A percentile compares a stretch with the other conserved stretches of the same genome.
These are phyloP conservation scores for Falco punctatus DNA, from an alignment of 2,113 vertebrate species.

Conservation along the genomic window DNA sequence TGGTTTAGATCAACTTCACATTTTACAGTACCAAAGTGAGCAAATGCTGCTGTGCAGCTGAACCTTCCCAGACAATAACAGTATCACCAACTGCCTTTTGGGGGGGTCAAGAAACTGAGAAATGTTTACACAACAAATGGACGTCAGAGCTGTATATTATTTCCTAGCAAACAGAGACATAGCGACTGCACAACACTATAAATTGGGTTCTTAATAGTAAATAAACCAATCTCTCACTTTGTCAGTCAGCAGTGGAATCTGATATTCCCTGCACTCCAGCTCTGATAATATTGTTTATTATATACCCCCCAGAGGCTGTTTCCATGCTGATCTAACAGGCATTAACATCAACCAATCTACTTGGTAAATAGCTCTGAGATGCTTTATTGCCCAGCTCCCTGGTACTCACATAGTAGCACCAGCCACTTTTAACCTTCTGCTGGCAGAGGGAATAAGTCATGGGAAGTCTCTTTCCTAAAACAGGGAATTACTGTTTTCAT, in stretches of 20 bases:
- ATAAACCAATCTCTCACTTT: slow-evolving; percentile 31
- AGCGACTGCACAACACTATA: slow-evolving; percentile 13
- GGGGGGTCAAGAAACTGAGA: neutral
- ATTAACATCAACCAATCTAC: neutral
- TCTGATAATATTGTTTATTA: slow-evolving; percentile 32
- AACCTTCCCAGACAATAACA: neutral
- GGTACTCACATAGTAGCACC: neutral
- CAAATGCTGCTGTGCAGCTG: neutral
- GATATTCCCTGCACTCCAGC: neutral
- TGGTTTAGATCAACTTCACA: neutral
- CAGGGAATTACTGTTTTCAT: neutral
- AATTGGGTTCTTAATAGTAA: slow-evolving; percentile 46
- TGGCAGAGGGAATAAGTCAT: neutral
- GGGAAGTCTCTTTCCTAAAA: neutral
- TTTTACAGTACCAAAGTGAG: neutral
- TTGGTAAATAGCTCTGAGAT: neutral
- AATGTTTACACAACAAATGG: neutral
- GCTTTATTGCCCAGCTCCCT: neutral
- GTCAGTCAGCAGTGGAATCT: neutral
- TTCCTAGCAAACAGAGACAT: slow-evolving; percentile 27
- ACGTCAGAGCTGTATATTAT: neutral
- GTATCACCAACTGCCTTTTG: neutral
- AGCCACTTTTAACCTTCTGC: neutral
- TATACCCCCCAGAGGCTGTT: neutral
- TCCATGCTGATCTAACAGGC: neutral